Base-by-base conservation (phyloP, 2,113 vertebrate species). In the Burhinus oedicnemus region DNA sequence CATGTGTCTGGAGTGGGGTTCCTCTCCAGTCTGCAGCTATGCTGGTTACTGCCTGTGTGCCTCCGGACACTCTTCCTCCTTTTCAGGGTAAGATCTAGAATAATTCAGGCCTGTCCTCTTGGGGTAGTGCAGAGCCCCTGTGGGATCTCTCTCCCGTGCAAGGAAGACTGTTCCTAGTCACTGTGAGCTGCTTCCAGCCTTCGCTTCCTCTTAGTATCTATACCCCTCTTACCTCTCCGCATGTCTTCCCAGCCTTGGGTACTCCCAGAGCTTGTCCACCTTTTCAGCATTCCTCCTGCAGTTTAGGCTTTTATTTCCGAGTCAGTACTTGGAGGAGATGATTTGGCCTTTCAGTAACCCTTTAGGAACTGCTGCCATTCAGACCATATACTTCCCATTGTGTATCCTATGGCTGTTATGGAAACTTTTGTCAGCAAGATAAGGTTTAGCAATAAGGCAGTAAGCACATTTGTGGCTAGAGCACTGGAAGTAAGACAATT, bases 141-240 rank as follows among this genome's bases (percentile, higher is more conserved):
- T 7, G 20, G 45, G 47, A 58, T 42, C 26, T 40, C 26, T 32
- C 9, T 51, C 26, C 47, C 15, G 2, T 4, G 23, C 64, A n/a
- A 26, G 32, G 45, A 15, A 62, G 7, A 5, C 19, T 19, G 8
- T 60, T 62, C 18, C 23, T 52, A 32, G 34, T 18, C 34, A 8
- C 21, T 19, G 15, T 6, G 23, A 55, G 60, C 1, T 11, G 6
- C 32, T 71, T 87, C 30, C 38, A 88, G 84, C 69, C 30, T 80
- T 65, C 15, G 34, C 60, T 87, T 32, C 6, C 29, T 30, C 61
- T 51, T 7, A 1, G 8, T 25, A 16, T 26, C 45, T 22, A 1
- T 18, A 6, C 21, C 20, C 34, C 13, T n/a, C 6, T 13, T 17
- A 23, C 27, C 1, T 23, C n/a, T 69, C 21, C 4, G 0, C 5